phyloP scores from a whole-genome alignment of 2,888 invertebrate genomes.

The Drosophila neoperkinsi region DNA sequence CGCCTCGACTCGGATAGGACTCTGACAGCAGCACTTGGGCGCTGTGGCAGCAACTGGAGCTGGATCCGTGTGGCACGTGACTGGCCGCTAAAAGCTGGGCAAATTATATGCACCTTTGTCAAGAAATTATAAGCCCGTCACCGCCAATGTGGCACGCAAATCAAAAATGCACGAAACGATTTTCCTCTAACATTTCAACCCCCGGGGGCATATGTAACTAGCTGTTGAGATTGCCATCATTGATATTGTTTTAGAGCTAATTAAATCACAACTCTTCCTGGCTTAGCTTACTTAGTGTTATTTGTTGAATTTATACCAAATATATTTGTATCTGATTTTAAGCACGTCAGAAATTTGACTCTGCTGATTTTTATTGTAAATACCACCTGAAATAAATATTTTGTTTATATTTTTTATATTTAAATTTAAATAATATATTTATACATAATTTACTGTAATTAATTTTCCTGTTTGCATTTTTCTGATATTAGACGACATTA shows the following conservation, averaged over 20 bases:
- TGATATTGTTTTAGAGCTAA: slow-evolving; percentile 2
- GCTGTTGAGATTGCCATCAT: not conserved
- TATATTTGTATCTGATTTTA: not conserved
- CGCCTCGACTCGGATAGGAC: slow-evolving; percentile 30
- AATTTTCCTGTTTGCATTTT: no score
- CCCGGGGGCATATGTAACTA: not conserved
- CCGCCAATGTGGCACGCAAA: slow-evolving; percentile 69
- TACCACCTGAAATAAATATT: not conserved
- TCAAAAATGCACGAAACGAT: slow-evolving; percentile 70
- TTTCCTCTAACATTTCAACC: slow-evolving; percentile 13
- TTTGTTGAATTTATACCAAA: not conserved
- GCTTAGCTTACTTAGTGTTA: not conserved
- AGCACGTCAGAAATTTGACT: slow-evolving; percentile 11
- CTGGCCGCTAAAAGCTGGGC: slow-evolving; percentile 60
- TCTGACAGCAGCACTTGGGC: slow-evolving; percentile 26
- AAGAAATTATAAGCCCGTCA: slow-evolving; percentile 76
- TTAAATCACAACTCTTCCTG: not conserved
- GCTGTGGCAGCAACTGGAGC: slow-evolving; percentile 4
- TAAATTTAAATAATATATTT: no score
- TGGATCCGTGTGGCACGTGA: slow-evolving; percentile 58
- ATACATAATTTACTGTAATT: no score
- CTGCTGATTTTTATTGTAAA: not conserved
- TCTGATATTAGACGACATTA: not conserved
- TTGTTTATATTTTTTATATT: no score
- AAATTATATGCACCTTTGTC: slow-evolving; percentile 79